Conservation (phyloP, 1,140 invertebrate genomes). For the Cardiocondyla obscurior region DNA sequence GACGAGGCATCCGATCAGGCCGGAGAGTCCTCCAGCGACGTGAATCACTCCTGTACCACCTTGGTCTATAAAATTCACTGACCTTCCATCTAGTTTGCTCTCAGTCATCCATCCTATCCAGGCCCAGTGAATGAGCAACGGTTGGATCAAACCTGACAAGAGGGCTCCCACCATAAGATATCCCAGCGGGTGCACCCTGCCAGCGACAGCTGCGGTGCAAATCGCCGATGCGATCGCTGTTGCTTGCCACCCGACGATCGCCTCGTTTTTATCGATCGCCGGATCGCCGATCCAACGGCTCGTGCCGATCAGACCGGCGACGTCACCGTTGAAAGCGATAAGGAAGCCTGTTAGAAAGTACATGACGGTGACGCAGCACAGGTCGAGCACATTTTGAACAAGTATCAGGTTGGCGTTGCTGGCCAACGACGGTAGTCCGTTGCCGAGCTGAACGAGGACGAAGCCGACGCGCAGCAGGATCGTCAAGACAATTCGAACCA, state of each 20-base stretch:
- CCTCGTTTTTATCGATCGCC: conserved; percentile 64
- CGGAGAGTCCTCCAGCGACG: conserved; percentile 68
- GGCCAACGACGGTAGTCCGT: conserved; percentile 68
- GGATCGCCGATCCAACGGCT: conserved; percentile 68
- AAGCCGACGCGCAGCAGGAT: conserved; percentile 70
- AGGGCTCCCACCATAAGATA: conserved; percentile 61
- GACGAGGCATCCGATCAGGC: conserved; percentile 66
- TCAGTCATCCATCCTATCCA: conserved; percentile 74
- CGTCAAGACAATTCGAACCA: conserved; percentile 58
- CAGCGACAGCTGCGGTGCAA: conserved; percentile 65
- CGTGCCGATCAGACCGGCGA: conserved; percentile 49
- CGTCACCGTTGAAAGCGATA: conserved; percentile 69
- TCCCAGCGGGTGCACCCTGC: conserved; percentile 67
- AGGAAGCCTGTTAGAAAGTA: conserved; percentile 66
- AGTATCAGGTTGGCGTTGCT: conserved; percentile 74
- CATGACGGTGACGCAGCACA: conserved; percentile 67
- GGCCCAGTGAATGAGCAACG: conserved; percentile 73
- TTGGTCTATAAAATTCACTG: conserved; percentile 64
- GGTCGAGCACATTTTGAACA: conserved; percentile 70
- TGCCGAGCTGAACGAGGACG: conserved; percentile 70
- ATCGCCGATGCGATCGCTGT: conserved; percentile 68
- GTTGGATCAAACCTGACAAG: conserved; percentile 66
- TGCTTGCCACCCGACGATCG: conserved; percentile 70
- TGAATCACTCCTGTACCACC: conserved; percentile 67
- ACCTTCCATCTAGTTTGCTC: conserved; percentile 26